Conservation (phyloP, 2,888 invertebrate genomes). For the Ditylenchus weischeri region DNA sequence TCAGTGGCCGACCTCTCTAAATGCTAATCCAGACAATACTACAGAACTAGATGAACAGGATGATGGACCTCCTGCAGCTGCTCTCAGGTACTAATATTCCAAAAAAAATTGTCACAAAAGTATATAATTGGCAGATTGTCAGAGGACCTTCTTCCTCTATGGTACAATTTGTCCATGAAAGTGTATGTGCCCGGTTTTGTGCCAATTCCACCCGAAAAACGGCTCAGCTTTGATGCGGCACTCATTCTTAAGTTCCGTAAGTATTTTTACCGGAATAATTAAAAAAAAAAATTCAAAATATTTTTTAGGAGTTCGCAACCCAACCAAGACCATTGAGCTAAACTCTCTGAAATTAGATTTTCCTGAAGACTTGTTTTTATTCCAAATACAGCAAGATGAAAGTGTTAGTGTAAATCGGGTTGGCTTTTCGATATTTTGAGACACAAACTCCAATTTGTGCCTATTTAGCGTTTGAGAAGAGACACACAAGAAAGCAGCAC, state of each 20-base stretch:
- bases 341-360: conserved; percentile 43
- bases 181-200: conserved; percentile 55
- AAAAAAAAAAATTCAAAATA: too few species aligned
- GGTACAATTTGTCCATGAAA: conserved; percentile 49
- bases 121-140: conserved; percentile 37
- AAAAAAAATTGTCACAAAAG: not conserved
- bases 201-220: conserved; percentile 36
- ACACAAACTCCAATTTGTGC: not conserved
- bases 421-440: too few species aligned
- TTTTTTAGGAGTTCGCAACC: conserved; percentile 26
- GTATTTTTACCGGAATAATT: too few species aligned
- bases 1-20: too few species aligned
- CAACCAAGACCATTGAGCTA: conserved; percentile 40
- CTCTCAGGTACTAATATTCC: not conserved
- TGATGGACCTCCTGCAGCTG: conserved; percentile 7
- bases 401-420: too few species aligned
- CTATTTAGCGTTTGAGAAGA: conserved; percentile 18
- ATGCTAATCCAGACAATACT: too few species aligned
- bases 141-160: conserved; percentile 36
- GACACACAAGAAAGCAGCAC: not conserved
- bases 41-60: not conserved
- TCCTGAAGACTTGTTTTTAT: conserved; percentile 19
- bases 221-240: conserved; percentile 51
- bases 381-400: conserved; percentile 17
- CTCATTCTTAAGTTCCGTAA: conserved; percentile 40